A percentile compares a stretch with the other conserved stretches of the same genome.
Conservation (phyloP, 2,113 vertebrate genomes). For the Sturnus vulgaris region DNA sequence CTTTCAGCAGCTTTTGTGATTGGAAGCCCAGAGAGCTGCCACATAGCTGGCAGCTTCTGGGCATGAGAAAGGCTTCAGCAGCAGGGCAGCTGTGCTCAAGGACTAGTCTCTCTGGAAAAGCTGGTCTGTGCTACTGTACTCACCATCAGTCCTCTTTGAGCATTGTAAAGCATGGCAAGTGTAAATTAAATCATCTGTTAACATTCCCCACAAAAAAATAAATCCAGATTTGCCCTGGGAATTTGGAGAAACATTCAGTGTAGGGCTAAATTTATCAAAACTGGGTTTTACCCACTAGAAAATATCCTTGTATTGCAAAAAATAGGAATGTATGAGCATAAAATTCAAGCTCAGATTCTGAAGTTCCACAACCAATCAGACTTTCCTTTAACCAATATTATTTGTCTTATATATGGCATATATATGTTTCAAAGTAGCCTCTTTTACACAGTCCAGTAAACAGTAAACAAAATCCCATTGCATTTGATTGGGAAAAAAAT, state of each 20-base stretch:
- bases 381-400: neutral
- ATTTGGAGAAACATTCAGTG: neutral
- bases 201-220: neutral
- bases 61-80: neutral
- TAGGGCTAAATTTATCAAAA: neutral
- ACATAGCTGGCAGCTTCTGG: neutral
- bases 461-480: neutral
- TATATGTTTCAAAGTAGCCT: neutral
- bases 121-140: rapidly evolving
- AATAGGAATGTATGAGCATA: rapidly evolving
- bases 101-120: neutral
- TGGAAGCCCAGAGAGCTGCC: neutral
- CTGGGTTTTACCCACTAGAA: neutral
- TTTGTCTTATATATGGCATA: neutral
- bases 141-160: rapidly evolving
- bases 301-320: neutral
- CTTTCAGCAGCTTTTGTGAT: neutral
- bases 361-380: neutral
- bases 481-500: rapidly evolving
- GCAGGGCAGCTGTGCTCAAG: rapidly evolving
- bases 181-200: neutral
- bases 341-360: neutral
- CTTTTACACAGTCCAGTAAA: neutral
- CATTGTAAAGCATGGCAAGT: neutral
- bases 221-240: neutral